Conservation (phyloP, 2,888 invertebrate genomes). For the Chromoteleia sp. region DNA sequence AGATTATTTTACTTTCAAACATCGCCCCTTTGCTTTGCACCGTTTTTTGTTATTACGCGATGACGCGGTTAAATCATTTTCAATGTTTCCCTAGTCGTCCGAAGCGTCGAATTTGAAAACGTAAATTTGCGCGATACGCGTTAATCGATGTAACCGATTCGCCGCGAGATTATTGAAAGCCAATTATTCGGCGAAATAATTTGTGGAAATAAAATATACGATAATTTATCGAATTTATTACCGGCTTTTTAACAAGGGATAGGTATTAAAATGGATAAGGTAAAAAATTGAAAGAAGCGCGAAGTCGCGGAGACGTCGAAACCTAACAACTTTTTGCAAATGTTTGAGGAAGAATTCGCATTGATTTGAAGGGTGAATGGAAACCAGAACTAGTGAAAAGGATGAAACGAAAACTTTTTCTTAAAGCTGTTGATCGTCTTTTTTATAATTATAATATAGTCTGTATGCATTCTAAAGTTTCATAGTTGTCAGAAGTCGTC, state of each 20-base stretch:
- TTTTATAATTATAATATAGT: conserved; percentile 69
- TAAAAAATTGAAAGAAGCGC: conserved; percentile 54
- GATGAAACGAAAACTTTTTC: conserved; percentile 70
- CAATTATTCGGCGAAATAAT: conserved; percentile 10
- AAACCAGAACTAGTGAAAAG: conserved; percentile 64
- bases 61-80: conserved; percentile 13
- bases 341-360: conserved; percentile 63
- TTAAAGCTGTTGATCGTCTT: conserved; percentile 68
- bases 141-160: conserved; percentile 5
- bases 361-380: conserved; percentile 68
- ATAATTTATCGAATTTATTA: conserved; percentile 45
- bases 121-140: not conserved
- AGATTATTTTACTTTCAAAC: conserved; percentile 34
- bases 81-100: not conserved
- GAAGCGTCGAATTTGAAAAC: not conserved
- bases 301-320: conserved; percentile 49
- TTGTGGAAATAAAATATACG: conserved; percentile 6
- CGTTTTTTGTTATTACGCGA: conserved; percentile 15
- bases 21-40: conserved; percentile 18
- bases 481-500: conserved; percentile 65
- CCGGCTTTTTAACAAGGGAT: conserved; percentile 19
- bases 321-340: conserved; percentile 69
- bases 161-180: conserved; percentile 2
- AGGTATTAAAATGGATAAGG: conserved; percentile 50
- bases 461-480: conserved; percentile 66